Conservation (phyloP, 64 coral and sea anemone species). For the Orbicella faveolata region DNA sequence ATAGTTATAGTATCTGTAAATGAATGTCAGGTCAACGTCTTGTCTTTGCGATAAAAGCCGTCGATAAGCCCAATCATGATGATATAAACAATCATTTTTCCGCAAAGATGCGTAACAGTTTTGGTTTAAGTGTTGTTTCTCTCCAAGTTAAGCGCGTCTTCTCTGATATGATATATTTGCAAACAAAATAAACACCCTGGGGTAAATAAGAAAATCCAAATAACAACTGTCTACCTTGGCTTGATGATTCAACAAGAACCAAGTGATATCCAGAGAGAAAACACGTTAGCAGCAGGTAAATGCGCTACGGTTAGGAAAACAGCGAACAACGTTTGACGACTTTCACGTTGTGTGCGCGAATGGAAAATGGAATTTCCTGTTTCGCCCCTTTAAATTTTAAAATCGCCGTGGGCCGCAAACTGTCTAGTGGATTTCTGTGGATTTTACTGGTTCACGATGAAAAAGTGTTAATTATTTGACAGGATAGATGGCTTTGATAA, state of each 20-base stretch:
- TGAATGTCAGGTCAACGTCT: too few species aligned
- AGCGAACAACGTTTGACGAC: not conserved
- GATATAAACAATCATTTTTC: too few species aligned
- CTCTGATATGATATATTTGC: not conserved
- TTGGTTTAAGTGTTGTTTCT: not conserved
- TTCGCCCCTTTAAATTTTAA: constrained; percentile 28
- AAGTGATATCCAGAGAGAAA: not conserved
- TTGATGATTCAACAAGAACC: not conserved
- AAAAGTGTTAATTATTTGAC: not conserved
- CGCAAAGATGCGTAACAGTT: not conserved
- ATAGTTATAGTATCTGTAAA: too few species aligned
- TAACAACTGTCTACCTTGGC: constrained; percentile 15
- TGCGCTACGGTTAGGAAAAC: not conserved
- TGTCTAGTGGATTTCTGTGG: not conserved
- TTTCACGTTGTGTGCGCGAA: not conserved
- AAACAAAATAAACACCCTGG: not conserved
- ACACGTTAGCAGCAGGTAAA: too few species aligned
- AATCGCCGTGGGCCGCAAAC: not conserved
- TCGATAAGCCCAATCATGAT: too few species aligned
- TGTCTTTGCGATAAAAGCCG: too few species aligned
- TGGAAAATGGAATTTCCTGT: constrained; percentile 11
- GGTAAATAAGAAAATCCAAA: not conserved
- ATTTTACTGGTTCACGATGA: not conserved
- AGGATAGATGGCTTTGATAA: constrained; percentile 13
- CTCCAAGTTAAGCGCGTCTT: not conserved